These are phyloP conservation scores for Tiliacea citrago DNA, from an alignment of 2,888 invertebrate genomes.

Conservation along the genomic window DNA sequence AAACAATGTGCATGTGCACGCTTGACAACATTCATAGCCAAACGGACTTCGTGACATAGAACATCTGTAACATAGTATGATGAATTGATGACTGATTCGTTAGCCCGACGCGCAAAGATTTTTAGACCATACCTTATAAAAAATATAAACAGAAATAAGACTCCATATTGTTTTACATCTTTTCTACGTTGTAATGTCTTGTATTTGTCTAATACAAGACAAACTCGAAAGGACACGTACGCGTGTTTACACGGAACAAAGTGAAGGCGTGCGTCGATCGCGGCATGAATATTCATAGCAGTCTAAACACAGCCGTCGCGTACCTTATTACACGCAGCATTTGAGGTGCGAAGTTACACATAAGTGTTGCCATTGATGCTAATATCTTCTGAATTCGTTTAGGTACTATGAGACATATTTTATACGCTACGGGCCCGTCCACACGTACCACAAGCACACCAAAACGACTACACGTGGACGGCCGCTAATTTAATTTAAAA, in stretches of 20 bases:
- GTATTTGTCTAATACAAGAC: constrained; percentile 82
- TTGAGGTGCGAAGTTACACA: constrained; percentile 60
- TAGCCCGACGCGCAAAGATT: neutral
- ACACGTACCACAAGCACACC: too few relatives aligned
- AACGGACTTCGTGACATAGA: too few relatives aligned
- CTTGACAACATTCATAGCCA: too few relatives aligned
- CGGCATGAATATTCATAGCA: constrained; percentile 85
- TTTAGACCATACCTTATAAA: neutral
- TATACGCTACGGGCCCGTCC: neutral
- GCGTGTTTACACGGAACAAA: constrained; percentile 85
- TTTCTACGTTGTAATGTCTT: constrained; percentile 57
- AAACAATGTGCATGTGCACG: too few relatives aligned
- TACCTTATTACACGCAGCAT: constrained; percentile 66
- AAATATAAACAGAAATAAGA: neutral
- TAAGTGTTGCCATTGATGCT: constrained; percentile 49
- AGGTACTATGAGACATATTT: neutral
- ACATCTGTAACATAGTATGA: too few relatives aligned
- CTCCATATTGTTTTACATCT: constrained; percentile 5
- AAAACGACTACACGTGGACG: too few relatives aligned
- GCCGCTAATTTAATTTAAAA: too few relatives aligned
- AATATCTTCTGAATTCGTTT: constrained; percentile 1
- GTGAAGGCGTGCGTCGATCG: constrained; percentile 82
- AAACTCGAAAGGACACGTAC: constrained; percentile 83
- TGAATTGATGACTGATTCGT: too few relatives aligned
- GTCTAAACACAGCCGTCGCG: constrained; percentile 61